A percentile compares a stretch with the other conserved stretches of the same genome.
Evolutionary conservation across 1,140 invertebrate genomes (phyloP).

Genomic region (Cryptotermes secundus): DNA sequence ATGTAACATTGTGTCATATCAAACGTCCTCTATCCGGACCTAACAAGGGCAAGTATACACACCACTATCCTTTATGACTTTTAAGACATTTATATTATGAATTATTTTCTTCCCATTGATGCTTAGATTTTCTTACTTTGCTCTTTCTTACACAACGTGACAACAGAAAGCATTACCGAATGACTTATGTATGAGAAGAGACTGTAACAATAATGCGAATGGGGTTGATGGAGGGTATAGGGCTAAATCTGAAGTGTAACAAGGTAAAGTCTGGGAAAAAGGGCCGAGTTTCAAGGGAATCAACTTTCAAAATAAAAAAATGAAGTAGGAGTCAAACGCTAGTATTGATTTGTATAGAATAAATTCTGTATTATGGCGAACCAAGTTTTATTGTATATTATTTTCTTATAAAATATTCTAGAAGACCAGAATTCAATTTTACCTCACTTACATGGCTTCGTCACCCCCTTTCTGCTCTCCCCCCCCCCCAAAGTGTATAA

Average conservation of each 20-base stretch:
- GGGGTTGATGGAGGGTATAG: too few relatives aligned
- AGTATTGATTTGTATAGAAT: neutral
- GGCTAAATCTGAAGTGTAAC: neutral
- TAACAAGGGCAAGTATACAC: neutral
- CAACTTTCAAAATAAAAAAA: neutral
- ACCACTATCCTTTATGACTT: neutral
- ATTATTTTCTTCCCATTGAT: slow-evolving; percentile 2
- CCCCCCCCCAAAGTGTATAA: neutral
- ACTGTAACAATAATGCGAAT: neutral
- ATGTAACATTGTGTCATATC: neutral
- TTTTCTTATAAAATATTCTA: neutral
- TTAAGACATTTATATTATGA: neutral
- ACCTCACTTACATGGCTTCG: neutral
- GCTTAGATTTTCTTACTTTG: neutral
- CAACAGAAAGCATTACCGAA: neutral
- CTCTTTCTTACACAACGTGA: neutral
- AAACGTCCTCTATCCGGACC: neutral
- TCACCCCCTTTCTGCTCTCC: too few relatives aligned
- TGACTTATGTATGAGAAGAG: neutral
- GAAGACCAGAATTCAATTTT: neutral
- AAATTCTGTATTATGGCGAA: neutral
- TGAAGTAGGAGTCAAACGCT: neutral
- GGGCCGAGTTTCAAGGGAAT: neutral
- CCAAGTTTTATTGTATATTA: neutral
- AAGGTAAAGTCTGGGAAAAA: neutral